Conservation (phyloP, 2,888 invertebrate genomes). For the Chaetogeoica ovagalla region DNA sequence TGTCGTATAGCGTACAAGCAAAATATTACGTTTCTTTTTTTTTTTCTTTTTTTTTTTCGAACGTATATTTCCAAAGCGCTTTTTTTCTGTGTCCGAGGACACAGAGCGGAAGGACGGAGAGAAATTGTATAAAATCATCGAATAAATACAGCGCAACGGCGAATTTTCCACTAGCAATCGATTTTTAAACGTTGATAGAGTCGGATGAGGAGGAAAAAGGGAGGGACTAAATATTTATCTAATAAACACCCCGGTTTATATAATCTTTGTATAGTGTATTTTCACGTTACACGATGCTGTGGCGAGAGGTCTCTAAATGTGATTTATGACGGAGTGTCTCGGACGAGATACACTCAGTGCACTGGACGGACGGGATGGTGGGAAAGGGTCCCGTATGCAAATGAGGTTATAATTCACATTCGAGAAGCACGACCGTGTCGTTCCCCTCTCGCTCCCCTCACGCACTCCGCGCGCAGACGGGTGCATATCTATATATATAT, state of each 20-base stretch:
- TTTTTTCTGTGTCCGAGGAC: too few relatives aligned
- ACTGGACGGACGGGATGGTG: too few relatives aligned
- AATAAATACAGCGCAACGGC: neutral
- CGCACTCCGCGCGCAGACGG: neutral
- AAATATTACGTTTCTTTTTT: too few relatives aligned
- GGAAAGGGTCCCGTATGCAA: constrained; percentile 52
- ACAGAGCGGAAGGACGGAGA: too few relatives aligned
- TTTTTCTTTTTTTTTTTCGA: too few relatives aligned
- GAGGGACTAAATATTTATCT: constrained; percentile 46
- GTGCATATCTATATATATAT: constrained; percentile 3
- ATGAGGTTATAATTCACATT: constrained; percentile 53
- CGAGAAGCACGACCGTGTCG: constrained; percentile 48
- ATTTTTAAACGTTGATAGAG: constrained; percentile 11
- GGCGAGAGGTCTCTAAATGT: constrained; percentile 46
- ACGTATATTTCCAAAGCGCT: too few relatives aligned
- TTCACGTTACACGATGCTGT: constrained; percentile 30
- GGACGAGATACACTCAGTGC: constrained; percentile 51
- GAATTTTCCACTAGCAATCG: constrained; percentile 6
- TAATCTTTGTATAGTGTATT: constrained; percentile 40
- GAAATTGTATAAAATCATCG: too few relatives aligned
- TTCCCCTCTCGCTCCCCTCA: neutral
- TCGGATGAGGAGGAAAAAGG: too few relatives aligned
- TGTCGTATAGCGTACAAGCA: too few relatives aligned
- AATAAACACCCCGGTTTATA: constrained; percentile 49
- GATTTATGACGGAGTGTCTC: constrained; percentile 52